phyloP scores from a whole-genome alignment of 2,888 invertebrate species.

The Drosophila lacicola region DNA sequence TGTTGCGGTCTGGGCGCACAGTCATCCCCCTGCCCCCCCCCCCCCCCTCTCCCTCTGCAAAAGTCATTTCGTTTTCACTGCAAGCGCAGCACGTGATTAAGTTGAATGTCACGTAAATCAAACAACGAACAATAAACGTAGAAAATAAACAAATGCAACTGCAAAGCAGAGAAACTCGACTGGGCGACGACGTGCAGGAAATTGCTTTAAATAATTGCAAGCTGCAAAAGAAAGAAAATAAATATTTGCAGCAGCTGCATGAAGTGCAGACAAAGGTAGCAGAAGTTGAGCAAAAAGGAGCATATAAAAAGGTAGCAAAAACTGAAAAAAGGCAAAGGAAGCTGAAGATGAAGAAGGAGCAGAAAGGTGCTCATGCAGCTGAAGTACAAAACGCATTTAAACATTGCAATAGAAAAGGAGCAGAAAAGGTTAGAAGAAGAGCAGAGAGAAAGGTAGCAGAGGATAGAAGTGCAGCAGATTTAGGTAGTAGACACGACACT shows the following conservation, averaged over 20 bases:
- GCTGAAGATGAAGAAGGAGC: background rate
- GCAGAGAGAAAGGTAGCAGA: too few relatives aligned
- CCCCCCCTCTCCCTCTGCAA: background rate
- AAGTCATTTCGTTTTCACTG: slow-evolving; percentile 49
- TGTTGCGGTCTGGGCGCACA: slow-evolving; percentile 43
- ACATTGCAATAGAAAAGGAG: background rate
- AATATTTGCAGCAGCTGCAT: slow-evolving; percentile 47
- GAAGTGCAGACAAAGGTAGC: slow-evolving; percentile 1
- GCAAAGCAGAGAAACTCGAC: slow-evolving; percentile 34
- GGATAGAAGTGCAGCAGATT: background rate
- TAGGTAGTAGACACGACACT: slow-evolving; percentile 1
- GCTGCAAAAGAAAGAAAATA: slow-evolving; percentile 28
- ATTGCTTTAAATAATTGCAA: slow-evolving; percentile 75
- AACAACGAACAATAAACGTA: slow-evolving; percentile 52
- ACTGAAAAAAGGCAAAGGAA: background rate
- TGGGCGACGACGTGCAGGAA: slow-evolving; percentile 66
- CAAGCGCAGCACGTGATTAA: slow-evolving; percentile 58
- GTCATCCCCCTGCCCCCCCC: background rate
- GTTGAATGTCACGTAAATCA: slow-evolving; percentile 65
- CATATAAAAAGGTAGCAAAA: background rate
- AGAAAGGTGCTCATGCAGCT: background rate
- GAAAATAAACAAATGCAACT: slow-evolving; percentile 43
- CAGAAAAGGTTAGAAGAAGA: background rate
- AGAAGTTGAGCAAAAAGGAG: slow-evolving; percentile 6
- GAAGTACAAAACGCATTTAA: background rate